Conservation (phyloP, 2,888 invertebrate species). For the Thereva nobilitata region DNA sequence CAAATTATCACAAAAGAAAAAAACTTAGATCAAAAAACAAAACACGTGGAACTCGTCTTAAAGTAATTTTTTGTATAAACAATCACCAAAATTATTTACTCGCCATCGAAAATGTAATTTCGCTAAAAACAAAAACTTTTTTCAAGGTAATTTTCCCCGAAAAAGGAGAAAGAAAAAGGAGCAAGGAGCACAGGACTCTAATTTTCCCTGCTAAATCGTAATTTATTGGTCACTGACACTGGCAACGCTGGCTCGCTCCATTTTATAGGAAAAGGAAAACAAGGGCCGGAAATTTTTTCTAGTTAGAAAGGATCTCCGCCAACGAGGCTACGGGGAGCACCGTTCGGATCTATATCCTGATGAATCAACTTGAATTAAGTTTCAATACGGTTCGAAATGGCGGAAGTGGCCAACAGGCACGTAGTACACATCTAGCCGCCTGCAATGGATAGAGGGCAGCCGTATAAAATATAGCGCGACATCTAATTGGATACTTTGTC, state of each 20-base stretch:
- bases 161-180: not conserved
- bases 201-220: slow-evolving; percentile 30
- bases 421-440: slow-evolving; percentile 20
- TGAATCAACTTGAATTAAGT: slow-evolving; percentile 41
- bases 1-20: no score
- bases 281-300: slow-evolving; percentile 10
- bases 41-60: no score
- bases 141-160: slow-evolving; percentile 19
- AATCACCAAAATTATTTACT: no score
- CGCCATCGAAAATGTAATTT: no score
- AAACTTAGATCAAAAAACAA: no score
- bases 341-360: slow-evolving; percentile 29
- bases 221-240: slow-evolving; percentile 27
- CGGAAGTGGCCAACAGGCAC: slow-evolving; percentile 32
- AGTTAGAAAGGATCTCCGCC: not conserved
- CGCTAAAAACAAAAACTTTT: not conserved
- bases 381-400: slow-evolving; percentile 36
- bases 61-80: no score
- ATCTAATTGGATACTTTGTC: slow-evolving; percentile 43
- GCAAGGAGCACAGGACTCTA: not conserved
- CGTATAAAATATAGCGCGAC: slow-evolving; percentile 32
- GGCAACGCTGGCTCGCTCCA: not conserved
- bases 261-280: slow-evolving; percentile 11
- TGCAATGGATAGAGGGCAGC: slow-evolving; percentile 20
- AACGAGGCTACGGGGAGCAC: slow-evolving; percentile 14